Conservation (phyloP, 2,113 vertebrate species). For the Mola mola region DNA sequence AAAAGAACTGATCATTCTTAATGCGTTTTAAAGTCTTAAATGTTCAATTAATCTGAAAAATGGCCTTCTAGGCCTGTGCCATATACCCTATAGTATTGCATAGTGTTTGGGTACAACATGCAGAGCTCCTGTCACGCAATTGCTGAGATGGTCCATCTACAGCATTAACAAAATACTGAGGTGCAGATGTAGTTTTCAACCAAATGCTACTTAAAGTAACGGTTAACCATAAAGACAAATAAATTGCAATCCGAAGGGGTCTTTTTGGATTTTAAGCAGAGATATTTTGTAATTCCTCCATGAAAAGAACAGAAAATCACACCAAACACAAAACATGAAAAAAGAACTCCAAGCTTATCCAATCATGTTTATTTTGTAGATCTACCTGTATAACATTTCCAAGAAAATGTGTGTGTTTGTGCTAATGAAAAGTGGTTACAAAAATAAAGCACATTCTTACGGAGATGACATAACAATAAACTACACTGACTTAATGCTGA, state of each 20-base stretch:
- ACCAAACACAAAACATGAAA: not conserved
- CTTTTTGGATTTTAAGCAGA: not conserved
- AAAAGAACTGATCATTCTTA: too few relatives aligned
- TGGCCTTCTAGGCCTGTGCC: too few relatives aligned
- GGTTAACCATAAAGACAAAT: too few relatives aligned
- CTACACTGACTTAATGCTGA: constrained; percentile 60
- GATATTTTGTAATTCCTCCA: not conserved
- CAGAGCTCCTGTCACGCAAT: too few relatives aligned
- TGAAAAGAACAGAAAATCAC: not conserved
- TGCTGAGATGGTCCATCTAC: constrained; percentile 3
- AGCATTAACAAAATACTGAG: not conserved
- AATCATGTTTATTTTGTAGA: constrained; percentile 72
- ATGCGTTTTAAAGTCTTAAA: too few relatives aligned
- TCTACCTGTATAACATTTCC: constrained; percentile 56
- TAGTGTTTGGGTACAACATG: too few relatives aligned
- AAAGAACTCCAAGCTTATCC: constrained; percentile 35
- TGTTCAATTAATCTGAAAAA: too few relatives aligned
- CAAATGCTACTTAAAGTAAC: not conserved
- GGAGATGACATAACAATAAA: constrained; percentile 62
- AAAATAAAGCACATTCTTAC: constrained; percentile 78
- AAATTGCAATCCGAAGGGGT: not conserved
- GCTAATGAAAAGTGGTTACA: constrained; percentile 75
- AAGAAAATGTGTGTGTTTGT: constrained; percentile 49
- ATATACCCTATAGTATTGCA: too few relatives aligned
- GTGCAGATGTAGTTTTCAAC: not conserved